Base-by-base conservation (phyloP, 1,140 invertebrate genomes). In the Colletes gigas region DNA sequence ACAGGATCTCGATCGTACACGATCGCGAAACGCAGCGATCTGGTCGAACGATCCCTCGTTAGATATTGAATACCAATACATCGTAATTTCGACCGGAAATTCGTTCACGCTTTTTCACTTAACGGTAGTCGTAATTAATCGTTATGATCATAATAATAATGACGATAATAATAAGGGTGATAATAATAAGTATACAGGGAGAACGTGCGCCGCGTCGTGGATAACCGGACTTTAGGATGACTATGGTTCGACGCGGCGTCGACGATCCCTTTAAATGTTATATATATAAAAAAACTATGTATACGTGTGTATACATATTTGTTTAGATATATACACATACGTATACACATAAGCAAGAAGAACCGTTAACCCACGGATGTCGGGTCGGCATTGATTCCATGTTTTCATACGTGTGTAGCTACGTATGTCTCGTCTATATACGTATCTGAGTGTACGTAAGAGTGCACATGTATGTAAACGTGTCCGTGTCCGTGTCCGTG, bases 311-410 rank as follows among this genome's bases (percentile, higher is more conserved):
- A 78, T 41, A 19, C 62, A 60, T 39, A 55, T 70, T 7, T 44
- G 8, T 44, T 7, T 44, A 44, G 5, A 44, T 44, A 44, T 44
- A 44, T 44, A 84, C 55, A 75, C 82, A 84, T 66, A 78, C 41
- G 19, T 70, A 60, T 39, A 57, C 65, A 30, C 73, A 81, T 57
- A 77, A 57, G 19, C 72, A 86, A 83, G 70, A 81, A 88, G 83
- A 82, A 85, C 76, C 83, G 81, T 86, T 86, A 85, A 76, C 70
- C 82, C 74, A 76, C 69, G 78, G 74, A 73, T 80, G 71, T 87
- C 59, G 66, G 84, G 68, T 84, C 83, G 67, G 75, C 79, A 71
- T 67, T 82, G 81, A 85, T 55, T 82, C 50, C 41, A 15, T 47
- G 57, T 54, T 60, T 14, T 21, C 17, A 15, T 52, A 14, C 52